phyloP scores from a whole-genome alignment of 2,888 invertebrate species.

The Hirtodrosophila cameraria region DNA sequence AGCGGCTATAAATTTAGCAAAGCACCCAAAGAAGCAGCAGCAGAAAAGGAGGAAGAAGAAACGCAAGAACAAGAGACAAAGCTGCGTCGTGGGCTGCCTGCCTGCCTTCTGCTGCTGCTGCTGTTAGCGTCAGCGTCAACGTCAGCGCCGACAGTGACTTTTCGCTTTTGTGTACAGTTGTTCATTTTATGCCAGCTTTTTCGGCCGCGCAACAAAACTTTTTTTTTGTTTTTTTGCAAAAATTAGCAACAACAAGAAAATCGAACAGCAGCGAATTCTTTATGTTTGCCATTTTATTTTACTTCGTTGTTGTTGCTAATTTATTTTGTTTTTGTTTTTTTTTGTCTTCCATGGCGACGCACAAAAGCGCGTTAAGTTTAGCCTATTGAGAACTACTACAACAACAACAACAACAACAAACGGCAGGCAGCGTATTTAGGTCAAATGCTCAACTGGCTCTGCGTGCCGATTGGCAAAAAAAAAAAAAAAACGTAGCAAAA shows the following conservation, averaged over 20 bases:
- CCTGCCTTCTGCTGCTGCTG: conserved; percentile 19
- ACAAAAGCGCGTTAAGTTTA: conserved; percentile 70
- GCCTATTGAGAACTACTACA: conserved; percentile 62
- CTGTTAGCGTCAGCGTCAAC: conserved; percentile 1
- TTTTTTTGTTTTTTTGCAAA: conserved; percentile 48
- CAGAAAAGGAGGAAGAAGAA: not conserved
- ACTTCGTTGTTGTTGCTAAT: conserved; percentile 10
- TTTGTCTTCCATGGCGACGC: conserved; percentile 55
- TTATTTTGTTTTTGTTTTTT: conserved; percentile 17
- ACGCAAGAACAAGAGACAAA: conserved; percentile 35
- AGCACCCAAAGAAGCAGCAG: conserved; percentile 30
- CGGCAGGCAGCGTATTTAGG: conserved; percentile 57
- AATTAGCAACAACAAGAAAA: conserved; percentile 29
- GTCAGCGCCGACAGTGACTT: conserved; percentile 44
- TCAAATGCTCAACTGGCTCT: conserved; percentile 70
- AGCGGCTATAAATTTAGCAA: conserved; percentile 63
- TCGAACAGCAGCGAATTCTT: conserved; percentile 41
- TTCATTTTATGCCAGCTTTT: conserved; percentile 56
- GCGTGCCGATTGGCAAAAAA: conserved; percentile 73
- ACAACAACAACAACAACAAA: conserved; percentile 18
- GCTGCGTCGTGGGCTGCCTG: conserved; percentile 22
- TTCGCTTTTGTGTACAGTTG: conserved; percentile 69
- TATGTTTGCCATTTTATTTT: conserved; percentile 50
- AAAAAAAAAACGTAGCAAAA: conserved; percentile 13
- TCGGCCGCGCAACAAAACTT: conserved; percentile 52